Evolutionary conservation across 2,797 vertebrate species (phyloP).

Genomic region (Anguilla obscura): DNA sequence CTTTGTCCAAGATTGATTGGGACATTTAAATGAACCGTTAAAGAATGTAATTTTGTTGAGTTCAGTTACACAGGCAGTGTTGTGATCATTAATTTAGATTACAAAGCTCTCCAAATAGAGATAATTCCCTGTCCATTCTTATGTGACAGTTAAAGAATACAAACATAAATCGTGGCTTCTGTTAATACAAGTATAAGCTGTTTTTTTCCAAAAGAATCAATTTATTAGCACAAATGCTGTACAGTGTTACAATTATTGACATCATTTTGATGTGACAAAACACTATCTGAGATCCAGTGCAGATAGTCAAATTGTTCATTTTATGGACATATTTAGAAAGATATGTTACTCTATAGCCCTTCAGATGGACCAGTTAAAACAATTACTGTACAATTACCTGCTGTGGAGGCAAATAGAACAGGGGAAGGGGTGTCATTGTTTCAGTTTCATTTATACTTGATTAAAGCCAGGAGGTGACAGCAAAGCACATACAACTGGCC

Average conservation of each 20-base stretch:
- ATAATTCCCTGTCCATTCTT: slow-evolving; percentile 54
- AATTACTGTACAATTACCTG: not conserved
- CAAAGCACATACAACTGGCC: not conserved
- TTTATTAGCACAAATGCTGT: slow-evolving; percentile 52
- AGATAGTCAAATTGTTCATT: slow-evolving; percentile 29
- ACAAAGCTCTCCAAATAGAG: slow-evolving; percentile 53
- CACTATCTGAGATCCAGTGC: not conserved
- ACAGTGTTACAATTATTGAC: not conserved
- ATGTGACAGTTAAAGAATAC: slow-evolving; percentile 55
- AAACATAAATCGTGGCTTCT: slow-evolving; percentile 60
- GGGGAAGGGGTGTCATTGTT: not conserved
- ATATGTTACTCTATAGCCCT: not conserved
- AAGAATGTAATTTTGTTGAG: slow-evolving; percentile 45
- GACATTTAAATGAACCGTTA: slow-evolving; percentile 48
- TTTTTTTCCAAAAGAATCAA: slow-evolving; percentile 45
- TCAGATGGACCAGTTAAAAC: not conserved
- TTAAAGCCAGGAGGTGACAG: not conserved
- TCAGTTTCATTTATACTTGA: not conserved
- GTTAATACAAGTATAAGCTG: slow-evolving; percentile 45
- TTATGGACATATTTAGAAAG: not conserved
- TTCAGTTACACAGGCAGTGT: slow-evolving; percentile 40
- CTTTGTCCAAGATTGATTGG: slow-evolving; percentile 56
- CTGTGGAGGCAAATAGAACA: not conserved
- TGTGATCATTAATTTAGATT: slow-evolving; percentile 63
- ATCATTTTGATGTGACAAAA: slow-evolving; percentile 9